Evolutionary conservation across 1,140 invertebrate genomes (phyloP).

Genomic region (Ceratina japonica): DNA sequence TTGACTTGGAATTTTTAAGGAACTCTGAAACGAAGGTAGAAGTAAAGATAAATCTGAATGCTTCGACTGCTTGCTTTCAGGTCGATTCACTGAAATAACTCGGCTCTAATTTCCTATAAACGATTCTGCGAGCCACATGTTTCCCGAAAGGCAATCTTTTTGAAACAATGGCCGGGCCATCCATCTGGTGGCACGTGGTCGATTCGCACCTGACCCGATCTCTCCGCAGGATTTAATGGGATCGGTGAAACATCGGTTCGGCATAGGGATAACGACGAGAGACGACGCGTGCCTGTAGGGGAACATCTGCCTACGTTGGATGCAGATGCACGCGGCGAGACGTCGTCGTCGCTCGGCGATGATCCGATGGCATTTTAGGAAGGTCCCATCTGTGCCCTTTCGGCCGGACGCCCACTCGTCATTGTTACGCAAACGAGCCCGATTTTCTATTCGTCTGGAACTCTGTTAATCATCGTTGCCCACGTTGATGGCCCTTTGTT

Average conservation of each 20-base stretch:
- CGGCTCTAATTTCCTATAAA: background rate
- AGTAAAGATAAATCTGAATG: too few relatives aligned
- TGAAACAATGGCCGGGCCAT: conserved; percentile 25
- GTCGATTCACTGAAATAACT: background rate
- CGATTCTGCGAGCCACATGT: background rate
- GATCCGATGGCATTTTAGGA: conserved; percentile 29
- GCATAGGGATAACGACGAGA: conserved; percentile 52
- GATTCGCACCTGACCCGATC: conserved; percentile 59
- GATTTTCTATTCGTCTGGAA: background rate
- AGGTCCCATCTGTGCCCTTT: conserved; percentile 10
- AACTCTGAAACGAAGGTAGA: too few relatives aligned
- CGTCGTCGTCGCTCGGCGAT: background rate
- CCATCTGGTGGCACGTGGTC: conserved; percentile 56
- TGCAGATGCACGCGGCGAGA: conserved; percentile 36
- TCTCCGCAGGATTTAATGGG: conserved; percentile 56
- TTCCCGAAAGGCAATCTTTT: background rate
- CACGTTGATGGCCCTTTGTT: background rate
- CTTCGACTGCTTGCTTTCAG: too few relatives aligned
- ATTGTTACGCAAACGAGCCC: conserved; percentile 14
- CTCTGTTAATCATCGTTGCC: background rate
- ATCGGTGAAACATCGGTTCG: conserved; percentile 52
- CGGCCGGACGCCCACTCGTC: background rate
- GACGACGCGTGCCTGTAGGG: conserved; percentile 63
- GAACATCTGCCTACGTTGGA: conserved; percentile 62
- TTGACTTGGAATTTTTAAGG: too few relatives aligned